Conservation (phyloP, 2,113 vertebrate species). For the Ornithorhynchus anatinus region DNA sequence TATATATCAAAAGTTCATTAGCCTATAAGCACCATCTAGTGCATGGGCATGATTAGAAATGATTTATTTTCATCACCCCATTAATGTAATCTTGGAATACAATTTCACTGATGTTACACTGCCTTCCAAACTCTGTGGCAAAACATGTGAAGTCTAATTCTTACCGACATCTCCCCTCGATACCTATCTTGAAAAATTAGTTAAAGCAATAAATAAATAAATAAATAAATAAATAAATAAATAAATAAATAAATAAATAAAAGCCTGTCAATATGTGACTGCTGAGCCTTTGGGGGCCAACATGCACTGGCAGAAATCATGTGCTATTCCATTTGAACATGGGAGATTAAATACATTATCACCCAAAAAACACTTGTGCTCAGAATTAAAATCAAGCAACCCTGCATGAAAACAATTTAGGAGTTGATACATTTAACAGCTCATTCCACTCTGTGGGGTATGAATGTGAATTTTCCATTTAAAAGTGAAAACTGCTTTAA, state of each 20-base stretch:
- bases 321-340: neutral
- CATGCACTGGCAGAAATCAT: neutral
- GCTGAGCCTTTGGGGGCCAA: neutral
- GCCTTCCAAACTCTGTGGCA: neutral
- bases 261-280: slow-evolving; percentile 21
- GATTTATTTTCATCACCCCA: neutral
- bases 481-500: slow-evolving; percentile 39
- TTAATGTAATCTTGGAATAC: neutral
- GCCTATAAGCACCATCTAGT: too few species aligned
- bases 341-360: neutral
- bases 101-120: neutral
- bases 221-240: slow-evolving; percentile 28
- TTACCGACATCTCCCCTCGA: neutral
- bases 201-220: slow-evolving; percentile 18
- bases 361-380: neutral
- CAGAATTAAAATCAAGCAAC: slow-evolving; percentile 31
- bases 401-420: neutral
- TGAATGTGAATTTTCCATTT: slow-evolving; percentile 31
- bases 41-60: neutral
- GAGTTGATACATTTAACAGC: slow-evolving; percentile 11
- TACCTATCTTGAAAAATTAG: neutral
- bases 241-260: slow-evolving; percentile 19
- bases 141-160: neutral
- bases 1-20: too few species aligned
- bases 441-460: neutral